Percentiles rank a stretch among this genome's conserved stretches.
Evolutionary conservation across 1,140 invertebrate genomes (phyloP).

Genomic region (Megalonaias nervosa): DNA sequence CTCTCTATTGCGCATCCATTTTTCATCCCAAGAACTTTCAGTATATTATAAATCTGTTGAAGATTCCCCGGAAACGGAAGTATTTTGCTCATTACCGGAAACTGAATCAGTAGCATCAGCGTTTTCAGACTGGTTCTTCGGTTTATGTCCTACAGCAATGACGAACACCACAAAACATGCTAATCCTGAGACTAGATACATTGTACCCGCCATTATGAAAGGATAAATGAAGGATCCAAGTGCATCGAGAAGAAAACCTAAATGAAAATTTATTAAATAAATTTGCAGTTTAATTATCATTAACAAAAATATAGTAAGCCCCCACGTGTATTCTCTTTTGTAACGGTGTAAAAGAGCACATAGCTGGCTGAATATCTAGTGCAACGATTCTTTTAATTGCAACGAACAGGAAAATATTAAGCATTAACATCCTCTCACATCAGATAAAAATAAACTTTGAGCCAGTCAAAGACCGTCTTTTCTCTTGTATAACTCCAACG

Average conservation of each 20-base stretch:
- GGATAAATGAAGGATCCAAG: constrained; percentile 40
- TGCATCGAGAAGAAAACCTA: constrained; percentile 44
- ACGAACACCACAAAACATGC: constrained; percentile 8
- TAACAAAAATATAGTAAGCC: neutral
- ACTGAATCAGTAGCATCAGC: neutral
- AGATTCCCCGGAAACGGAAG: neutral
- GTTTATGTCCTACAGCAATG: constrained; percentile 5
- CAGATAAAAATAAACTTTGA: too few species aligned
- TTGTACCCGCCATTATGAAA: constrained; percentile 39
- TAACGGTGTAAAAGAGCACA: neutral
- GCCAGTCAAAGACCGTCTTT: too few species aligned
- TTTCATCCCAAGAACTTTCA: too few species aligned
- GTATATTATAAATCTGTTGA: too few species aligned
- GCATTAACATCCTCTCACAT: neutral
- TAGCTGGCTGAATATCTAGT: too few species aligned
- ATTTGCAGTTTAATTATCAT: neutral
- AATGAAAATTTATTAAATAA: constrained; percentile 14
- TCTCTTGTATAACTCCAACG: too few species aligned
- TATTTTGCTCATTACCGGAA: neutral
- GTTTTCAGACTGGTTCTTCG: neutral
- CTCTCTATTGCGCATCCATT: too few species aligned
- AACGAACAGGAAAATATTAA: neutral
- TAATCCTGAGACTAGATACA: constrained; percentile 44
- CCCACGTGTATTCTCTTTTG: too few species aligned
- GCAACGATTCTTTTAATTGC: neutral